Evolutionary conservation across 1,140 invertebrate species (phyloP), one percentile per base, ranked within the genome.

Genomic region (Thaumatotibia leucotreta): DNA sequence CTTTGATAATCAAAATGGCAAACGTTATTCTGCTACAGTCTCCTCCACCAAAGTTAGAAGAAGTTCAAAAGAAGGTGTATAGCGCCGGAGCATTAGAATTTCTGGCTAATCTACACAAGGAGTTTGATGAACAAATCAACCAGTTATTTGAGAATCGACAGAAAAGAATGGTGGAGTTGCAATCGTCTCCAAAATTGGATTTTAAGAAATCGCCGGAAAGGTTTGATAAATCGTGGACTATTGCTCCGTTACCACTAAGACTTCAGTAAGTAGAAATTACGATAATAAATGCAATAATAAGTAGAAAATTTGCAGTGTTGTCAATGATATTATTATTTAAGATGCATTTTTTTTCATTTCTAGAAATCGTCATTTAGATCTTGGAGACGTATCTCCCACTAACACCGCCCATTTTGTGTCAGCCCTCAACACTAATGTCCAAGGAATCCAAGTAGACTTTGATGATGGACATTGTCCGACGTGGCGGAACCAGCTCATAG

Each of bases 381-480:
- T 94, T 22, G 93, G 93, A 8, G 93, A 94, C 83, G 93, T 94
- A 0, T 92, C 92, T 45, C 92, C 93, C 24, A 88, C 92, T 32
- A 92, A 93, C 73, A 84, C 88, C 2, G 80, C 84, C 24, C 93
- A 93, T 77, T 93, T 94, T 72, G 84, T 88, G 2, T 83, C 85
- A 52, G 91, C 93, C 20, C 73, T 94, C 4, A 91, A 89, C 66
- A 74, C 88, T 23, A 83, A 92, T 70, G 92, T 93, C 5, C 92
- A 93, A 81, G 92, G 93, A 11, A 88, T 93, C 11, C 93, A 94
- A 75, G 92, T 93, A 2, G 94, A 95, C 79, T 94, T 94, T 92
- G 94, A 95, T 79, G 95, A 95, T 89, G 95, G 95, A 0, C 94
- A 95, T 70, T 95, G 95, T 73, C 95, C 95, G 1, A 94, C 94